Conservation (phyloP, 2,888 invertebrate genomes). For the Ornithoptera priamus region DNA sequence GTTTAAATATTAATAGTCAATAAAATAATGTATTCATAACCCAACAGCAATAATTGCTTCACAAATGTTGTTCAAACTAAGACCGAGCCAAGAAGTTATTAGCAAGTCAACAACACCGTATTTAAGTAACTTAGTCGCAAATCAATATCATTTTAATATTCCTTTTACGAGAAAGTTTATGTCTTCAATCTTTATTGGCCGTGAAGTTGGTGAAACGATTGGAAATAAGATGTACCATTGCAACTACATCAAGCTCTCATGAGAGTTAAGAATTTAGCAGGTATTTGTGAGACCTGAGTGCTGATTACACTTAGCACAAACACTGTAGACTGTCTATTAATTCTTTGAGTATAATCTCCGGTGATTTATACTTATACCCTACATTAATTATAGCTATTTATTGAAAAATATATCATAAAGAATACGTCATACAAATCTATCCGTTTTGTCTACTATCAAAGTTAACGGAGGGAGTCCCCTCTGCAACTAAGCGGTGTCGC, state of each 20-base stretch:
- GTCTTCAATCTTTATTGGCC: background rate
- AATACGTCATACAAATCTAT: too few relatives aligned
- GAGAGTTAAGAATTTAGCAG: background rate
- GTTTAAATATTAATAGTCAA: background rate
- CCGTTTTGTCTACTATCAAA: too few relatives aligned
- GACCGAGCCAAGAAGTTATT: background rate
- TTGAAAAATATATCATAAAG: background rate
- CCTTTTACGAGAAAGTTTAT: background rate
- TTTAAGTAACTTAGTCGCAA: background rate
- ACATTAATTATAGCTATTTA: background rate
- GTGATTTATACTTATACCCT: background rate
- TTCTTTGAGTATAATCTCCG: background rate
- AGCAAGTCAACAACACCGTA: constrained; percentile 1
- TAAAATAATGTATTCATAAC: background rate
- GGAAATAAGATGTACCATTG: background rate
- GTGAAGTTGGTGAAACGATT: background rate
- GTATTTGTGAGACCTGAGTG: background rate
- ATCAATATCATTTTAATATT: background rate
- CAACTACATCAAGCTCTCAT: background rate
- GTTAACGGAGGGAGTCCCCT: too few relatives aligned
- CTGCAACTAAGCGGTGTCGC: too few relatives aligned
- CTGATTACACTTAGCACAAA: background rate
- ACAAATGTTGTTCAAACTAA: background rate
- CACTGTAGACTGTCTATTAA: background rate
- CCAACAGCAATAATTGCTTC: background rate